Conservation (phyloP, 2,797 vertebrate genomes). For the Spatula clypeata region DNA sequence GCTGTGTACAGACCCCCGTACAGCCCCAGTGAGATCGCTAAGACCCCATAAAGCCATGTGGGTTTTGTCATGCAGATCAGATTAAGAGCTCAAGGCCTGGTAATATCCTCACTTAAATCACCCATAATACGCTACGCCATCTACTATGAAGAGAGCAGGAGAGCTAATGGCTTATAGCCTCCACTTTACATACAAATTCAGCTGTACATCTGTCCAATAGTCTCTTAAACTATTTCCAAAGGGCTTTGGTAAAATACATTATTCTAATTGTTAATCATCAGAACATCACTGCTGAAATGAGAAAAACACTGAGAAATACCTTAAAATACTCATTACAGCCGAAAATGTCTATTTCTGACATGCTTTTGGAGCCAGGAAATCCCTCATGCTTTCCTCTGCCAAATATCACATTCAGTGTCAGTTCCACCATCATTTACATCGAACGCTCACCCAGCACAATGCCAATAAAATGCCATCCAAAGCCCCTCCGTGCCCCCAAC, state of each 20-base stretch:
- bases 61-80: slow-evolving; percentile 28
- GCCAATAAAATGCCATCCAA: neutral
- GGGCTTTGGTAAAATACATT: neutral
- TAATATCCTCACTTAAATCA: slow-evolving; percentile 77
- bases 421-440: fast-evolving
- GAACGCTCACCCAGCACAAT: fast-evolving
- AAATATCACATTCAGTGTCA: neutral
- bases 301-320: slow-evolving; percentile 1
- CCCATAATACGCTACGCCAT: slow-evolving; percentile 51
- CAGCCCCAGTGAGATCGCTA: fast-evolving
- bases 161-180: slow-evolving; percentile 57
- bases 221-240: slow-evolving; percentile 48
- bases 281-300: slow-evolving; percentile 21
- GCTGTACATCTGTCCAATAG: slow-evolving; percentile 58
- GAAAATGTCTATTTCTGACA: slow-evolving; percentile 15
- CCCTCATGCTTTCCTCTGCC: neutral
- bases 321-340: slow-evolving; percentile 20
- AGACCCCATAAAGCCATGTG: neutral
- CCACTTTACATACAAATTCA: slow-evolving; percentile 63
- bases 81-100: slow-evolving; percentile 21
- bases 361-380: neutral
- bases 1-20: fast-evolving
- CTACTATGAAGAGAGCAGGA: slow-evolving; percentile 52
- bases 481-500: neutral
- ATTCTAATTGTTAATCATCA: slow-evolving; percentile 55